These are phyloP conservation scores for Sphenodon punctatus DNA, from an alignment of 2,797 vertebrate species.

Conservation along the genomic window DNA sequence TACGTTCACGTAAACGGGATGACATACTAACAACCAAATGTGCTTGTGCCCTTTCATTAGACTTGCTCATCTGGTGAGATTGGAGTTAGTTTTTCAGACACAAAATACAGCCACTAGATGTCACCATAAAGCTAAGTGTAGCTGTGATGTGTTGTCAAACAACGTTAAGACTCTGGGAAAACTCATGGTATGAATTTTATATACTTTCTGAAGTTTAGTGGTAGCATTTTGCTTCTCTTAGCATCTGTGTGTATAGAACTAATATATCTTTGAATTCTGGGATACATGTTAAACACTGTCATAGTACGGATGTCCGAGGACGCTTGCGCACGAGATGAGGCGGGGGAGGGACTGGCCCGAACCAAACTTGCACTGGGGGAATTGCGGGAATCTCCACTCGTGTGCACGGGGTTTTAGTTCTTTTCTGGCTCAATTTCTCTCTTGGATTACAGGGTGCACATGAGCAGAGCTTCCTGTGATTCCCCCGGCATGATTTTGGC, in stretches of 20 bases:
- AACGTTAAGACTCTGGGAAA: neutral
- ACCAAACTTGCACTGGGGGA: no score
- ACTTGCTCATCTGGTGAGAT: neutral
- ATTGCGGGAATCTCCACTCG: no score
- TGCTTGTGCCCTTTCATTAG: neutral
- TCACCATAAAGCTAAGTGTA: neutral
- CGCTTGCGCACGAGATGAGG: no score
- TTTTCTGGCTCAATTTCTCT: no score
- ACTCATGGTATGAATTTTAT: neutral
- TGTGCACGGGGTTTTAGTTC: no score
- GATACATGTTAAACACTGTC: rapidly evolving
- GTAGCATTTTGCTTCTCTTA: neutral
- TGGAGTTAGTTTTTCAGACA: neutral
- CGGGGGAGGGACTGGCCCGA: no score
- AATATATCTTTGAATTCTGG: neutral
- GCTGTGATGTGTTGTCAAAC: rapidly evolving
- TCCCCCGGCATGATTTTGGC: no score
- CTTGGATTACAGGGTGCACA: no score
- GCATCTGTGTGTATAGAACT: no score
- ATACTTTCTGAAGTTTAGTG: neutral
- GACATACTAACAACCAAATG: neutral
- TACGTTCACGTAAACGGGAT: neutral
- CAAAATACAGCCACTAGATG: neutral
- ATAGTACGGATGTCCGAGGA: neutral
- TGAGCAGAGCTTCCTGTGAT: no score